phyloP scores from a whole-genome alignment of 2,797 vertebrate species.

The Hoplostethus atlanticus region DNA sequence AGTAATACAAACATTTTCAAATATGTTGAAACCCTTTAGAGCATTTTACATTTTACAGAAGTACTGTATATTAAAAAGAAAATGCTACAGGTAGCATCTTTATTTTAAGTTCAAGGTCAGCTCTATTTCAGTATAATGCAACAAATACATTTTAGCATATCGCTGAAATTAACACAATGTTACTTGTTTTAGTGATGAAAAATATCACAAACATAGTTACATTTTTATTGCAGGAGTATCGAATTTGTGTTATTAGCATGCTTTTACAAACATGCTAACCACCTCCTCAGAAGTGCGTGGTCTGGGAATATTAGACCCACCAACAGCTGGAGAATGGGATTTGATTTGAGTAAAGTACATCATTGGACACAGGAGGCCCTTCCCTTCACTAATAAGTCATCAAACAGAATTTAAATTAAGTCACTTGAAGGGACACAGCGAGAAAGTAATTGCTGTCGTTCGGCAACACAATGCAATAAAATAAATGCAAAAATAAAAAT shows the following conservation, averaged over 20 bases:
- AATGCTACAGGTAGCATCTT: no score
- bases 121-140: constrained; percentile 7
- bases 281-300: constrained; percentile 48
- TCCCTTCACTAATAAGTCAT: constrained; percentile 52
- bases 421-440: constrained; percentile 7
- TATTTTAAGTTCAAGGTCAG: no score
- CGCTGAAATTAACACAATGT: constrained; percentile 33
- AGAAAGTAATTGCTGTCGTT: constrained; percentile 35
- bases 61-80: no score
- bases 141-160: constrained; percentile 19
- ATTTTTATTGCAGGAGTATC: constrained; percentile 21
- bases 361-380: constrained; percentile 48
- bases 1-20: no score
- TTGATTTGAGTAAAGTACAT: constrained; percentile 57
- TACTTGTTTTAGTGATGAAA: constrained; percentile 32
- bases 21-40: no score
- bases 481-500: no score
- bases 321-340: constrained; percentile 44
- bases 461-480: no score
- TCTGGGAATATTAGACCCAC: constrained; percentile 44
- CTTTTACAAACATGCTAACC: constrained; percentile 27
- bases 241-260: constrained; percentile 18
- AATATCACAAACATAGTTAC: constrained; percentile 30
- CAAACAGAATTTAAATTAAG: constrained; percentile 53
- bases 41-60: no score